Evolutionary conservation across 2,113 vertebrate genomes (phyloP), one percentile per base, ranked within the genome.

Genomic region (Erpornis zantholeuca): DNA sequence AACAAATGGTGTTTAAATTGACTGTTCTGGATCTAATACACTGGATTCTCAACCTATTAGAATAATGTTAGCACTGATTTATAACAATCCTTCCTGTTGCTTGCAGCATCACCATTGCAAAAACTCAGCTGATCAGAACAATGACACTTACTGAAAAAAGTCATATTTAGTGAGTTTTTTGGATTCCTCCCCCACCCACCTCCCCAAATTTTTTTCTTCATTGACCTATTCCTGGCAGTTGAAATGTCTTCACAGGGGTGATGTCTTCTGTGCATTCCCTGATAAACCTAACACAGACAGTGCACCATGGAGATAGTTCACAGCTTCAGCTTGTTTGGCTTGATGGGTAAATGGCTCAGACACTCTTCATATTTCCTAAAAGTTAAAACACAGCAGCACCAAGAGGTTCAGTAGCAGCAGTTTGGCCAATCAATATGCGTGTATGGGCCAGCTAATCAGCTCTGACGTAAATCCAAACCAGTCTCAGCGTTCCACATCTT

Each of bases 101-200:
- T 80, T 75, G 12, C 15, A 56, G 24, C 0, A 2, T 54, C 38
- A 54, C 29, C 8, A 28, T 15, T 73, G 25, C n/a, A 68, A 65
- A 54, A 69, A 50, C 7, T 60, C 28, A 57, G 12, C 17, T 50
- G 40, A 61, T 28, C 19, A 69, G 17, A 90, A 59, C 25, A 78
- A 21, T 27, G 31, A 31, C 1, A 1, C 14, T 83, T 54, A 56
- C 11, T 15, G 15, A 35, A 35, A 69, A 75, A 42, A 19, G n/a
- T 4, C 6, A 9, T 16, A 59, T 52, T 80, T 72, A 6, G 2
- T 21, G 33, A 2, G 2, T 25, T 88, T 85, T 7, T 29, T 61
- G 22, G 10, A 21, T 19, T 71, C 22, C 10, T 65, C 8, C 6
- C 2, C 2, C 10, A 33, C 6, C 1, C 10, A 21, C 35, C 2